A percentile compares a stretch with the other conserved stretches of the same genome.
Evolutionary conservation across 2,113 vertebrate species (phyloP).

Genomic region (Xiphophorus couchianus): DNA sequence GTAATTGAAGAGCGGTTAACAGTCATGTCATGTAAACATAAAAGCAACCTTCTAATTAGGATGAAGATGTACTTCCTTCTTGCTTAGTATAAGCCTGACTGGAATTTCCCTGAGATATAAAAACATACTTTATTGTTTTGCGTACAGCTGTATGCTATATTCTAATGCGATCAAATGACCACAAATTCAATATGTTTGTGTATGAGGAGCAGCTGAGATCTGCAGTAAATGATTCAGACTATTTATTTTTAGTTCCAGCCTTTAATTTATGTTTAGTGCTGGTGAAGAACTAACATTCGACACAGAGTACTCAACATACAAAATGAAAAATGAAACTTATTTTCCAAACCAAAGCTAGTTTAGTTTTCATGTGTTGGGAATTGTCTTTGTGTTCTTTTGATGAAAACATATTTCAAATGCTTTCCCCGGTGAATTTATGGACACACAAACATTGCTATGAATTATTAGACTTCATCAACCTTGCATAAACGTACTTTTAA

Average conservation of each 20-base stretch:
- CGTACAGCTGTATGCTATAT: not conserved
- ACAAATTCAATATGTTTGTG: not conserved
- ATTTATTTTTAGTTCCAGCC: not conserved
- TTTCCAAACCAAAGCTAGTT: too few relatives aligned
- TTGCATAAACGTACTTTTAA: not conserved
- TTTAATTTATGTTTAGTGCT: not conserved
- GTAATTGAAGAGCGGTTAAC: slow-evolving; percentile 14
- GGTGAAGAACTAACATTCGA: too few relatives aligned
- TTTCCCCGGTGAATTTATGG: too few relatives aligned
- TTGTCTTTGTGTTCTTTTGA: too few relatives aligned
- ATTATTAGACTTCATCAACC: too few relatives aligned
- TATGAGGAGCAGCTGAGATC: not conserved
- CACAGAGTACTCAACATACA: not conserved
- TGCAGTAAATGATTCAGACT: not conserved
- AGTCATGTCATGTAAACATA: slow-evolving; percentile 40
- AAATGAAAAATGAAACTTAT: too few relatives aligned
- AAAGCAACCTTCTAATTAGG: slow-evolving; percentile 39
- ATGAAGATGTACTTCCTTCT: slow-evolving; percentile 21
- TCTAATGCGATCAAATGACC: not conserved
- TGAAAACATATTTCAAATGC: too few relatives aligned
- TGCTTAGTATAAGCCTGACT: not conserved
- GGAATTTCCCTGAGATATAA: not conserved
- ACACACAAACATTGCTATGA: too few relatives aligned
- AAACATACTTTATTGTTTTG: not conserved
- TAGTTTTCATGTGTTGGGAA: too few relatives aligned